Base-by-base conservation (phyloP, 2,797 vertebrate species). In the Anabas testudineus region DNA sequence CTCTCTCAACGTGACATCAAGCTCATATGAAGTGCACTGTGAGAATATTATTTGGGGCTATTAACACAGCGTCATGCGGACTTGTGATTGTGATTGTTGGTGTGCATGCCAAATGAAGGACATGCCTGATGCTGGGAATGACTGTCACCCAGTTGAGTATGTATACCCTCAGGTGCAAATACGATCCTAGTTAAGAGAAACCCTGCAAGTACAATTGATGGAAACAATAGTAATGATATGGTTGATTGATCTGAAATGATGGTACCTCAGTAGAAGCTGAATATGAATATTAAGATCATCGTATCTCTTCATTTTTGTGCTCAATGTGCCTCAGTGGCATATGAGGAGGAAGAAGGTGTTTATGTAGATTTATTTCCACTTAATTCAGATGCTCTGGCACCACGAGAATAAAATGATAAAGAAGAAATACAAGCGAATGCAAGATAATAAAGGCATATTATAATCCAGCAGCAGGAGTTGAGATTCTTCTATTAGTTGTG, bases 151-250 rank as follows among this genome's bases (percentile, higher is more conserved):
- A 62, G 32, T 41, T 51, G 42, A 75, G 54, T 2, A 2, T 61
- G 45, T 56, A 51, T 61, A 6, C 74, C 79, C 64, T 53, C 42
- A 77, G 84, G 76, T 78, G 62, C 59, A 71, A 72, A 82, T 74
- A 54, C 34, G 74, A 71, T 82, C 46, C 71, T 82, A 86, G 84
- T 89, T 88, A 79, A 71, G 67, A 83, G 71, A 72, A 82, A 72
- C 76, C 74, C 83, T 71, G 74, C 60, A 7, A 74, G 71, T 77
- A 26, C 64, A 24, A 42, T 14, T 67, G 75, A 80, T 64, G 69
- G 72, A 82, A 83, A 87, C 68, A 57, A 49, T 67, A 22, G 63
- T 49, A 78, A 86, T 83, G 53, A 90, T 67, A 80, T 47, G 84
- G 86, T 86, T 82, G 76, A 36, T 83, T 83, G 83, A 83, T 83